These are phyloP conservation scores for Anorthoa munda DNA, from an alignment of 2,888 invertebrate species.

Conservation along the genomic window DNA sequence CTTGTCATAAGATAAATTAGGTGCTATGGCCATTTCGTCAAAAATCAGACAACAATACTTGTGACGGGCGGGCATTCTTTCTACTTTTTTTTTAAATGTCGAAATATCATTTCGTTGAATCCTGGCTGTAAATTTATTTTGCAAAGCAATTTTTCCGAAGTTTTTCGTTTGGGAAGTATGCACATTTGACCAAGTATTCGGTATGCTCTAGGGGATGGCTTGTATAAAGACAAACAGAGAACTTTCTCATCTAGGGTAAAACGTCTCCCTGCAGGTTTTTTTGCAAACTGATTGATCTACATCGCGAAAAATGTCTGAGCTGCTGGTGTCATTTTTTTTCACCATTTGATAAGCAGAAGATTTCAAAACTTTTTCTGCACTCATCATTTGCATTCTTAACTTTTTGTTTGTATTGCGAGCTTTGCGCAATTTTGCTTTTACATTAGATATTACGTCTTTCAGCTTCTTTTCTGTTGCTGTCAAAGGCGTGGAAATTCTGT, in stretches of 20 bases:
- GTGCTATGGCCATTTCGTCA: conserved; percentile 10
- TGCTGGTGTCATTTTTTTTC: conserved; percentile 1
- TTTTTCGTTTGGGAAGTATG: conserved; percentile 3
- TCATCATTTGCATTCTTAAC: neutral
- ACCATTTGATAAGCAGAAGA: conserved; percentile 11
- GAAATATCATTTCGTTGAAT: too few relatives aligned
- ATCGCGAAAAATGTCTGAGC: conserved; percentile 2
- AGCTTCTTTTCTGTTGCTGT: conserved; percentile 7
- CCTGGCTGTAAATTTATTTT: too few relatives aligned
- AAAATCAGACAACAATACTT: neutral
- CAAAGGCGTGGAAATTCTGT: conserved; percentile 4
- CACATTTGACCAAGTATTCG: conserved; percentile 8
- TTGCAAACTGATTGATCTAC: neutral
- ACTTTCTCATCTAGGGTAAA: neutral
- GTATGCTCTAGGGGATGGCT: conserved; percentile 2
- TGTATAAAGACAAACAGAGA: neutral
- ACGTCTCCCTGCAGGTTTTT: neutral
- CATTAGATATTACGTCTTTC: conserved; percentile 1
- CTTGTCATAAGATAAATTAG: neutral
- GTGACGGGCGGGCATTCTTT: too few relatives aligned
- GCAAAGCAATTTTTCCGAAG: too few relatives aligned
- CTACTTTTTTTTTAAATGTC: too few relatives aligned
- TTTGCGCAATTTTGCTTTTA: conserved; percentile 7
- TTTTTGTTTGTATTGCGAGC: neutral
- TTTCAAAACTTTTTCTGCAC: conserved; percentile 6